Percentiles rank a stretch among this genome's conserved stretches.
Evolutionary conservation across 2,797 vertebrate species (phyloP).

Genomic region (Anguilla marmorata): DNA sequence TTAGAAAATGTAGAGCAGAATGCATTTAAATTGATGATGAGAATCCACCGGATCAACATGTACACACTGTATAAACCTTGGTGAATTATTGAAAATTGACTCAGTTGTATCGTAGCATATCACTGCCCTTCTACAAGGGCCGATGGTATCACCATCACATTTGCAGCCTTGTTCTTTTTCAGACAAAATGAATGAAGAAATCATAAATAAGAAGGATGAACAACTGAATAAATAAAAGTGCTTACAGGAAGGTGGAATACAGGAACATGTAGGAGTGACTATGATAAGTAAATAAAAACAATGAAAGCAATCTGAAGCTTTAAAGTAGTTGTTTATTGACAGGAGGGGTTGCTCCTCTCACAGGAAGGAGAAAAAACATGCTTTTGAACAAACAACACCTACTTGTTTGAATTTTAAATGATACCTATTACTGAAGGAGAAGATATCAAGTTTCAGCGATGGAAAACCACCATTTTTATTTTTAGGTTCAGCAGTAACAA

Average conservation of each 20-base stretch:
- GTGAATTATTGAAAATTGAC: conserved; percentile 60
- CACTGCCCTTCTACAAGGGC: conserved; percentile 38
- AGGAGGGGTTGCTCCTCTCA: neutral
- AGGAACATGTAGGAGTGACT: neutral
- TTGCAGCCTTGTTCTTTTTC: conserved; percentile 41
- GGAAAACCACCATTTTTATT: neutral
- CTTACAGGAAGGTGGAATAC: neutral
- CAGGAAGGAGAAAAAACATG: neutral
- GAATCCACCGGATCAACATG: conserved; percentile 52
- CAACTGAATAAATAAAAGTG: neutral
- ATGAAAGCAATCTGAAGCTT: neutral
- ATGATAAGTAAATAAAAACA: neutral
- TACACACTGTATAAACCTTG: conserved; percentile 44
- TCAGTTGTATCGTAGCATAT: conserved; percentile 40
- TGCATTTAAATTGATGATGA: conserved; percentile 58
- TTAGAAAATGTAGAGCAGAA: neutral
- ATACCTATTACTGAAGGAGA: neutral
- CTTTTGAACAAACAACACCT: neutral
- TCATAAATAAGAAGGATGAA: conserved; percentile 9
- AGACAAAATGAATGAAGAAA: conserved; percentile 6
- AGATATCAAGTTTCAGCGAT: neutral
- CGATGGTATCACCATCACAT: conserved; percentile 44
- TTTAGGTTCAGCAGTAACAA: neutral
- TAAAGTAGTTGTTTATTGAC: neutral
- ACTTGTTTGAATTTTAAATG: neutral